Evolutionary conservation across 1,140 invertebrate genomes (phyloP).

Genomic region (Saccostrea echinata): DNA sequence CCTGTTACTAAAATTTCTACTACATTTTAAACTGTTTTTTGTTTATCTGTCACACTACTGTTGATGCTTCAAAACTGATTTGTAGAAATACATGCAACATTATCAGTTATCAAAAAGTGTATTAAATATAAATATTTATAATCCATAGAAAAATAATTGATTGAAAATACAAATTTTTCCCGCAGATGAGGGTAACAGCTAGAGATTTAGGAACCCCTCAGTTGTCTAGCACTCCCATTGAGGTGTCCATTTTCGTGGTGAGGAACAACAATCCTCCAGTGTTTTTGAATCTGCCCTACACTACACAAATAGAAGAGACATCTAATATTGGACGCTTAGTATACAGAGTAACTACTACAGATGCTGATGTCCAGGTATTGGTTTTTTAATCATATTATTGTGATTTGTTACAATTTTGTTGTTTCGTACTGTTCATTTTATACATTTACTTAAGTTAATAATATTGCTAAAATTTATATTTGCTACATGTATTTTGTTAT

Average conservation of each 20-base stretch:
- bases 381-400: not conserved
- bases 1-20: not conserved
- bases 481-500: too few species aligned
- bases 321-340: conserved; percentile 43
- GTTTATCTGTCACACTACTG: not conserved
- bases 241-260: conserved; percentile 59
- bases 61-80: not conserved
- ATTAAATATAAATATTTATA: conserved; percentile 5
- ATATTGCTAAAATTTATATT: too few species aligned
- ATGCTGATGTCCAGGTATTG: conserved; percentile 67
- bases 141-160: not conserved
- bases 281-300: conserved; percentile 51
- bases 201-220: conserved; percentile 54
- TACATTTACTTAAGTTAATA: too few species aligned
- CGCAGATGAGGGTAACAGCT: conserved; percentile 58
- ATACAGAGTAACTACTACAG: conserved; percentile 65
- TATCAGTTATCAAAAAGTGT: too few species aligned
- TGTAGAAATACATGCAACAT: not conserved
- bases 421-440: too few species aligned
- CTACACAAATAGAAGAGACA: conserved; percentile 51
- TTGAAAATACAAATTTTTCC: not conserved
- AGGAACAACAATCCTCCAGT: conserved; percentile 57
- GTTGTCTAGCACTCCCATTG: conserved; percentile 40
- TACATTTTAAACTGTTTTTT: not conserved
- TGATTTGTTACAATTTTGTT: too few species aligned